phyloP scores from a whole-genome alignment of 2,797 vertebrate genomes.

The Acrossocheilus fasciatus region DNA sequence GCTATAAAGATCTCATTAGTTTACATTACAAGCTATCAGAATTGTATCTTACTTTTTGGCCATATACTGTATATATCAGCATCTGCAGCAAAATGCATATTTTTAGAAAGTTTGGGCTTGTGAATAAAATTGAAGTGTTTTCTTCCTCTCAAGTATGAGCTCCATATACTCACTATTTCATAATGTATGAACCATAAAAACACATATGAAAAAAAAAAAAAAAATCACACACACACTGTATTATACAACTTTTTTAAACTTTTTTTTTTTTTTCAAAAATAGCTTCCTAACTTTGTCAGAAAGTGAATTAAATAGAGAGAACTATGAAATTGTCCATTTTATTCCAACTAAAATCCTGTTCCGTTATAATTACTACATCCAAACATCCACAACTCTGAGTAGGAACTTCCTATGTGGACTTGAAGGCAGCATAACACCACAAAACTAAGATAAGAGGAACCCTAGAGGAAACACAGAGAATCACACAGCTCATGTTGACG shows the following conservation, averaged over 20 bases:
- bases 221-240: too few species aligned
- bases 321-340: not conserved
- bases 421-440: conserved; percentile 38
- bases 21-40: not conserved
- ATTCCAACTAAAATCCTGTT: not conserved
- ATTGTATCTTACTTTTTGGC: not conserved
- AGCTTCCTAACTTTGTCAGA: not conserved
- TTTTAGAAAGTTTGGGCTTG: too few species aligned
- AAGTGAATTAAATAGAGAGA: not conserved
- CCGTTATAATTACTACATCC: not conserved
- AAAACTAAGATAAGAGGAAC: conserved; percentile 19
- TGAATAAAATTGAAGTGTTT: too few species aligned
- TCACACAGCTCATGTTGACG: conserved; percentile 66
- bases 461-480: conserved; percentile 20
- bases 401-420: conserved; percentile 3
- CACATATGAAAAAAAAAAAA: too few species aligned
- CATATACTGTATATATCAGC: not conserved
- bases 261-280: not conserved
- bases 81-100: too few species aligned
- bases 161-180: too few species aligned
- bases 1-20: not conserved
- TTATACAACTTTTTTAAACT: not conserved
- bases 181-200: too few species aligned
- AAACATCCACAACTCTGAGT: not conserved
- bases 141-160: too few species aligned